A percentile compares a stretch with the other conserved stretches of the same genome.
Evolutionary conservation across 2,888 invertebrate genomes (phyloP).

Genomic region (Gasteruption jaculator): DNA sequence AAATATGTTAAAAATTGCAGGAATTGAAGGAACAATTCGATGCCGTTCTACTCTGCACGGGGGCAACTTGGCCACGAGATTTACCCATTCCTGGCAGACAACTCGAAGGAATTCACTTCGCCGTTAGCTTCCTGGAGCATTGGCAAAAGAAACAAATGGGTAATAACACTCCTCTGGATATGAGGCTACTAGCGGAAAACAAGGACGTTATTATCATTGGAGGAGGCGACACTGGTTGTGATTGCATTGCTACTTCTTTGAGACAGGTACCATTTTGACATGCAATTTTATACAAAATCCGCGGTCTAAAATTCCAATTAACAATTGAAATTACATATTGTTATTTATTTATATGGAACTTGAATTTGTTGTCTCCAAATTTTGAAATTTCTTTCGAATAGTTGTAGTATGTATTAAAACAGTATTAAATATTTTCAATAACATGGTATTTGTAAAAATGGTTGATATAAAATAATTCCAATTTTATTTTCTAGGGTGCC

Average conservation of each 20-base stretch:
- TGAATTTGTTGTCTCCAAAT: no score
- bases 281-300: no score
- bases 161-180: conserved; percentile 51
- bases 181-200: conserved; percentile 75
- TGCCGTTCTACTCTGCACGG: conserved; percentile 85
- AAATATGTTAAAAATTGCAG: no score
- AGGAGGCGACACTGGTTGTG: conserved; percentile 86
- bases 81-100: conserved; percentile 80
- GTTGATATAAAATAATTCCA: neutral
- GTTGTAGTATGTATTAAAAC: no score
- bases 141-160: conserved; percentile 96
- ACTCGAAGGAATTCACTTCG: conserved; percentile 91
- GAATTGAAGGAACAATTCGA: conserved; percentile 54
- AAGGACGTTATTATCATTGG: conserved; percentile 92
- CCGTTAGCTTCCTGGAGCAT: conserved; percentile 94
- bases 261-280: conserved; percentile 70
- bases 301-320: neutral
- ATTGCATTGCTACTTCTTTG: conserved; percentile 96
- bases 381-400: no score
- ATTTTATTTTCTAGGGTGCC: conserved; percentile 67
- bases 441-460: no score
- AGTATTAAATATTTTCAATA: no score
- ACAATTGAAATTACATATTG: no score
- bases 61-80: conserved; percentile 96
- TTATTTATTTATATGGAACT: no score